Conservation (phyloP, 2,888 invertebrate species). For the Amiota communis region DNA sequence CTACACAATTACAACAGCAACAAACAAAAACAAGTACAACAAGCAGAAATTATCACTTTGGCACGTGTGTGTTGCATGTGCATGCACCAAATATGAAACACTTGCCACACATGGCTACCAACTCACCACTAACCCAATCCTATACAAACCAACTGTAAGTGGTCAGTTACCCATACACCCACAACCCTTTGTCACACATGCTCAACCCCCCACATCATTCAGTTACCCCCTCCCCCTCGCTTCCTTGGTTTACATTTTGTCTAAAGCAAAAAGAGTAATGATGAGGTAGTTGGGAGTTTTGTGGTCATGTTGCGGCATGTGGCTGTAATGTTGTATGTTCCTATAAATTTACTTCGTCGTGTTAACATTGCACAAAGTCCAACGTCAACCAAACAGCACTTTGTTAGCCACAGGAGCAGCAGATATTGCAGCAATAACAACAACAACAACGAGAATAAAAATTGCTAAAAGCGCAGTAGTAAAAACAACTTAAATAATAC, state of each 20-base stretch:
- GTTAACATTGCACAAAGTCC: background rate
- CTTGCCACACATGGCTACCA: too few species aligned
- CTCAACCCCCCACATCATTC: background rate
- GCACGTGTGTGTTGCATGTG: conserved; percentile 21
- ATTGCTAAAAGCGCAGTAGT: background rate
- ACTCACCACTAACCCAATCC: too few species aligned
- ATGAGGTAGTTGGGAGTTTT: background rate
- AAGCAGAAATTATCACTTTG: conserved; percentile 18
- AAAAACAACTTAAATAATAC: background rate
- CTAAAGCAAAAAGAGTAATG: background rate
- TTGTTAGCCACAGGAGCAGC: background rate
- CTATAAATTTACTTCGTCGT: background rate
- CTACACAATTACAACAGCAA: background rate
- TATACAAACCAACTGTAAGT: background rate
- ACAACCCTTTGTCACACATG: background rate
- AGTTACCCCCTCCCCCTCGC: background rate
- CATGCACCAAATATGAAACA: background rate
- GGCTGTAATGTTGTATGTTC: background rate
- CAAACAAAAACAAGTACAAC: background rate
- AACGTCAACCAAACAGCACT: background rate
- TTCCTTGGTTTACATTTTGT: background rate
- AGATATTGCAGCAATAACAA: background rate
- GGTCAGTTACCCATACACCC: conserved; percentile 1
- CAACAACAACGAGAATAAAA: background rate
- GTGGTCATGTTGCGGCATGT: conserved; percentile 26